These are phyloP conservation scores for Stenotaenia linearis DNA, from an alignment of 2,888 invertebrate genomes.

Conservation along the genomic window DNA sequence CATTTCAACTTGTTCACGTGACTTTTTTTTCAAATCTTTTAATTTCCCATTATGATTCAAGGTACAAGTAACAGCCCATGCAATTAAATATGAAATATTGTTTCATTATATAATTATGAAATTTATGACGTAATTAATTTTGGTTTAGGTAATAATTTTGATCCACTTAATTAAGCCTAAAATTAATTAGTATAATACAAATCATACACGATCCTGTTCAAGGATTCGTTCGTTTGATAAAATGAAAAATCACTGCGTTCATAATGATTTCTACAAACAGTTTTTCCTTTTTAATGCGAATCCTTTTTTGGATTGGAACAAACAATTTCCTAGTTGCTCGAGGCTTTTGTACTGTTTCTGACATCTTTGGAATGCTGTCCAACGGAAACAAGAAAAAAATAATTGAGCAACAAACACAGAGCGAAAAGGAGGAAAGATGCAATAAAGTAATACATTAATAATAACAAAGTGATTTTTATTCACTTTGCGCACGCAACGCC, in stretches of 20 bases:
- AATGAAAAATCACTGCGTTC: neutral
- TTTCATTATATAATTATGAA: neutral
- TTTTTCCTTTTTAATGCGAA: neutral
- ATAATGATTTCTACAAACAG: neutral
- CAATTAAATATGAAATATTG: neutral
- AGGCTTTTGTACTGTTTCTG: conserved; percentile 15
- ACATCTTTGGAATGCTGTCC: conserved; percentile 17
- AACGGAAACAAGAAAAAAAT: neutral
- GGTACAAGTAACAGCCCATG: neutral
- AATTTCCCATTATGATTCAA: neutral
- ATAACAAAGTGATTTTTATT: neutral
- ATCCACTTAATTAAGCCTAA: neutral
- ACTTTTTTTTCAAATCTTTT: neutral
- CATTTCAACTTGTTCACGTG: neutral
- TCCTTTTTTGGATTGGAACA: neutral
- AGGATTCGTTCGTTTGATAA: neutral
- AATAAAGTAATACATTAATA: neutral
- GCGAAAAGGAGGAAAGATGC: neutral
- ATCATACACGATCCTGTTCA: neutral
- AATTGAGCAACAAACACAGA: conserved; percentile 13
- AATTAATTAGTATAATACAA: neutral
- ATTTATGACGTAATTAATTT: conserved; percentile 17
- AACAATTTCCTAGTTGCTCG: conserved; percentile 17
- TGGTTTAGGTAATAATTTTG: neutral
- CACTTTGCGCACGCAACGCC: neutral